These are phyloP conservation scores for Orchestes rusci DNA, from an alignment of 2,888 invertebrate species.

Conservation along the genomic window DNA sequence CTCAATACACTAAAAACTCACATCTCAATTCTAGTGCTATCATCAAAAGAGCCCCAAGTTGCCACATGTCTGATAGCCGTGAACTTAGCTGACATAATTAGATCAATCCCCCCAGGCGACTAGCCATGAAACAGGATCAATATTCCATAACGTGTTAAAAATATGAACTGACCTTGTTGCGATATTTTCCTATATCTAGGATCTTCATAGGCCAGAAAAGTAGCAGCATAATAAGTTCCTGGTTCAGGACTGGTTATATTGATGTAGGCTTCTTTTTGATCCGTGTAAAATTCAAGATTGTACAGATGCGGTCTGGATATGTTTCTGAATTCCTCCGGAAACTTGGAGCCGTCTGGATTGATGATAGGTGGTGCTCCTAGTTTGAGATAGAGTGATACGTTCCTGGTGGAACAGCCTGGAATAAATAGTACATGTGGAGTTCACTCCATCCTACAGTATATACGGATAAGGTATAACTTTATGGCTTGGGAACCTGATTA, in stretches of 20 bases:
- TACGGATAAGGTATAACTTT: no score
- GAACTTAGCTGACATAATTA: no score
- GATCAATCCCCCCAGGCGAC: no score
- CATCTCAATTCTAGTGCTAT: no score
- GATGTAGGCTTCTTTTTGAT: slow-evolving; percentile 53
- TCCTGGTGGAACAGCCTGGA: slow-evolving; percentile 39
- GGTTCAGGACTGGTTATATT: slow-evolving; percentile 59
- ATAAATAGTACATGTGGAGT: no score
- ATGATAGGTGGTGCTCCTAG: slow-evolving; percentile 77
- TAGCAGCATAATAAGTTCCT: slow-evolving; percentile 74
- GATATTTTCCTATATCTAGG: slow-evolving; percentile 64
- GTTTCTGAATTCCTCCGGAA: slow-evolving; percentile 48
- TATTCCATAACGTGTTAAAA: no score
- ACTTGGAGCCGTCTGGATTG: slow-evolving; percentile 71
- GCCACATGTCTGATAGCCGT: no score
- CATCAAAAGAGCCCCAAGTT: no score
- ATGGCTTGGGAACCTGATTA: no score
- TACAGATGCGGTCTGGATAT: slow-evolving; percentile 46
- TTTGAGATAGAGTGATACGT: slow-evolving; percentile 66
- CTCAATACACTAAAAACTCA: no score
- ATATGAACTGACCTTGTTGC: slow-evolving; percentile 54
- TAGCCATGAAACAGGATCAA: no score
- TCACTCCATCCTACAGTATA: no score
- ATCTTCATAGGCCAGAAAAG: slow-evolving; percentile 71
- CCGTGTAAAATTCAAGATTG: slow-evolving; percentile 54